phyloP scores from a whole-genome alignment of 2,113 vertebrate species.

The Scomber colias region DNA sequence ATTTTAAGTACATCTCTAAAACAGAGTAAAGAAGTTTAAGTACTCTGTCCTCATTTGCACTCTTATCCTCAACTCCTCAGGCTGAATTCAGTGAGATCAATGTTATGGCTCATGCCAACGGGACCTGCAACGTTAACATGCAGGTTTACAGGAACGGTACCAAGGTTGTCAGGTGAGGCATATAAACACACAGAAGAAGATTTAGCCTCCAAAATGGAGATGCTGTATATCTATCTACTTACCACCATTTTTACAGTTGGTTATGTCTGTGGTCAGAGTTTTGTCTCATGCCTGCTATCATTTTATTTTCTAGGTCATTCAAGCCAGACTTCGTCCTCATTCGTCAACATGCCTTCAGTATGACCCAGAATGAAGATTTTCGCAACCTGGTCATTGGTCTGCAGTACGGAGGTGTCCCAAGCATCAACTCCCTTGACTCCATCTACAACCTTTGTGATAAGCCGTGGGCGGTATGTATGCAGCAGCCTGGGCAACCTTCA shows the following conservation, averaged over 20 bases:
- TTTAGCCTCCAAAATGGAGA: not conserved
- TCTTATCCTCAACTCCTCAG: slow-evolving; percentile 74
- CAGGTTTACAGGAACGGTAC: slow-evolving; percentile 90
- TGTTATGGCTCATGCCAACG: slow-evolving; percentile 92
- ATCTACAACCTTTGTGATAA: slow-evolving; percentile 98
- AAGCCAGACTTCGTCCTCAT: slow-evolving; percentile 96
- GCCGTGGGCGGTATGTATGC: slow-evolving; percentile 92
- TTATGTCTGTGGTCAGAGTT: not conserved
- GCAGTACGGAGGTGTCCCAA: slow-evolving; percentile 92
- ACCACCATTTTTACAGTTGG: not conserved
- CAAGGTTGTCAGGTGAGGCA: slow-evolving; percentile 90
- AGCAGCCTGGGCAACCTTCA: slow-evolving; percentile 5
- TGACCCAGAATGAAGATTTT: slow-evolving; percentile 96
- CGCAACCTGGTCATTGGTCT: slow-evolving; percentile 94
- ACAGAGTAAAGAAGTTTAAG: not conserved
- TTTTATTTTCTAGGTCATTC: slow-evolving; percentile 87
- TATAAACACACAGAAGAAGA: not conserved
- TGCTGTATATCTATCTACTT: not conserved
- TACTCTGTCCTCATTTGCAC: slow-evolving; percentile 7
- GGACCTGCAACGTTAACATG: slow-evolving; percentile 91
- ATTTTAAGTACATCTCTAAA: slow-evolving; percentile 2
- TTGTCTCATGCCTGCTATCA: not conserved
- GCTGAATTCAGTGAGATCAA: slow-evolving; percentile 95
- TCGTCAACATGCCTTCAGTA: slow-evolving; percentile 94
- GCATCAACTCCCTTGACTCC: slow-evolving; percentile 93